Evolutionary conservation across 2,797 vertebrate species (phyloP).

Genomic region (Sebastes glaucus): DNA sequence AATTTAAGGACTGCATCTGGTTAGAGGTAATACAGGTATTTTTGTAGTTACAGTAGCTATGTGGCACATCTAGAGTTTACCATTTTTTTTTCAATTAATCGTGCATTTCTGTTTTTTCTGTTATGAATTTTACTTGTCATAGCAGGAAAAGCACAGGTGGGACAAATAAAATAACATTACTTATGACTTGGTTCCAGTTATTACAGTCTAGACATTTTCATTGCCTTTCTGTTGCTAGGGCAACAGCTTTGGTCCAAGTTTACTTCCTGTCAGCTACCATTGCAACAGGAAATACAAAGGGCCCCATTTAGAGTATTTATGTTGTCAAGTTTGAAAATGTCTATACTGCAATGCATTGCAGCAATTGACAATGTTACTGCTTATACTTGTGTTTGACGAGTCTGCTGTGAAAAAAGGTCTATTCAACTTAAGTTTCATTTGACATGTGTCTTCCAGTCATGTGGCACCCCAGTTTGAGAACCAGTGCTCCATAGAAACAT

Average conservation of each 20-base stretch:
- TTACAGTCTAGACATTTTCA: not conserved
- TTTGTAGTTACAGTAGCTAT: not conserved
- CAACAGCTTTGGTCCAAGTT: no score
- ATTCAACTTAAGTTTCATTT: not conserved
- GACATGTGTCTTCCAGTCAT: not conserved
- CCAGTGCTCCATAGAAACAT: not conserved
- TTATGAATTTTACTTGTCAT: not conserved
- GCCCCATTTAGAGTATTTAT: no score
- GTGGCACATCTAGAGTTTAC: not conserved
- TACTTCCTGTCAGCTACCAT: no score
- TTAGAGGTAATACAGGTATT: not conserved
- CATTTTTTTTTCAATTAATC: not conserved
- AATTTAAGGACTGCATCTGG: not conserved
- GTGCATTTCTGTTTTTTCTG: not conserved
- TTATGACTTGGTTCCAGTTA: not conserved
- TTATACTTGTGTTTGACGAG: not conserved
- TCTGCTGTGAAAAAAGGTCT: not conserved
- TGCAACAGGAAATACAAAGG: no score
- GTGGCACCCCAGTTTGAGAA: not conserved
- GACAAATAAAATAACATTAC: not conserved
- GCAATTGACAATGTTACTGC: not conserved
- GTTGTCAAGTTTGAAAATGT: no score
- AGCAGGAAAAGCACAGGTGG: not conserved
- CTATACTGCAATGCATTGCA: not conserved
- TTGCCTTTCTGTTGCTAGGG: no score